Conservation (phyloP, 2,888 invertebrate species). For the Malachius bipustulatus region DNA sequence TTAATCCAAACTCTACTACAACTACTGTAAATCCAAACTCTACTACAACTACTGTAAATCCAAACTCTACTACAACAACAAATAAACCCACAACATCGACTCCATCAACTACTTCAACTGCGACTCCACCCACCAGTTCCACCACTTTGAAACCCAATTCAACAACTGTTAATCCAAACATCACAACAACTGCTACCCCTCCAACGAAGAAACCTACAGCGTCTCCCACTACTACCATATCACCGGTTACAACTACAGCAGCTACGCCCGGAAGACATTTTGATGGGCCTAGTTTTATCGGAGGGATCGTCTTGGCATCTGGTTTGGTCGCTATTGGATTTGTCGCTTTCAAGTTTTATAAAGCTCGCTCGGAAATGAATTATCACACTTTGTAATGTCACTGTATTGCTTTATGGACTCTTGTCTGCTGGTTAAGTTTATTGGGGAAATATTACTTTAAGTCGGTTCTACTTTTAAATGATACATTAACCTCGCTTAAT, state of each 20-base stretch:
- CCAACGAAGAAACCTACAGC: constrained; percentile 20
- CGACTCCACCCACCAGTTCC: constrained; percentile 14
- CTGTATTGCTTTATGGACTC: too few relatives aligned
- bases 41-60: constrained; percentile 12
- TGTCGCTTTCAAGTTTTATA: constrained; percentile 80
- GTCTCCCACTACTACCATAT: constrained; percentile 17
- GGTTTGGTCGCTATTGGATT: constrained; percentile 70
- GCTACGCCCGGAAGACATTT: constrained; percentile 39
- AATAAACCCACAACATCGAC: constrained; percentile 16
- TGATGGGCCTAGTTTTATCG: constrained; percentile 68
- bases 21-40: constrained; percentile 7
- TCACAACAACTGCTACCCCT: constrained; percentile 24
- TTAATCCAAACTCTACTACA: constrained; percentile 7
- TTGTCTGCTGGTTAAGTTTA: too few relatives aligned
- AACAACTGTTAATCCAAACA: constrained; percentile 16
- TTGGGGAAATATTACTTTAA: too few relatives aligned
- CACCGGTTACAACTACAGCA: constrained; percentile 16
- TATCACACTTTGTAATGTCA: constrained; percentile 74
- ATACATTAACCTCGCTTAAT: too few relatives aligned
- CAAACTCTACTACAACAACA: constrained; percentile 9
- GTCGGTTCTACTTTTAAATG: too few relatives aligned
- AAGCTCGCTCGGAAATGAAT: constrained; percentile 70
- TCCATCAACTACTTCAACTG: constrained; percentile 11
- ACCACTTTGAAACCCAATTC: constrained; percentile 13
- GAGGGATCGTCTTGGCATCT: constrained; percentile 72